phyloP scores from a whole-genome alignment of 64 coral and sea anemone genomes.

The Dendrophyllia cribrosa region DNA sequence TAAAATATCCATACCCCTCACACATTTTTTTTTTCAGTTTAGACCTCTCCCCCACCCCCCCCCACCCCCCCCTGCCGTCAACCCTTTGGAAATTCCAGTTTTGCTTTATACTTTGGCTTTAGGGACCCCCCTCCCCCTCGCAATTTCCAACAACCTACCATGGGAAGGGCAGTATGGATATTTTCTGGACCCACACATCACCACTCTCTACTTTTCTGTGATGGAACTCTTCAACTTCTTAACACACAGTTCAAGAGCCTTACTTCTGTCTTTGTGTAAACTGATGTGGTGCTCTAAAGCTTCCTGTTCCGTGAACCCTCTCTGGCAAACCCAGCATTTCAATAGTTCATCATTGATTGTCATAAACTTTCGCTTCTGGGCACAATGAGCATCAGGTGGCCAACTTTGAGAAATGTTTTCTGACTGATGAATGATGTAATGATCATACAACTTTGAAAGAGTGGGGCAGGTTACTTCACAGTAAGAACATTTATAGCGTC shows the following conservation, averaged over 20 bases:
- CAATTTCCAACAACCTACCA: too few species aligned
- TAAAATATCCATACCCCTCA: too few species aligned
- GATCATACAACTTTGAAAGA: slow-evolving; percentile 33
- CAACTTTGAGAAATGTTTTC: background rate
- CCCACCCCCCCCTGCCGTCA: too few species aligned
- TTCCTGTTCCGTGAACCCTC: background rate
- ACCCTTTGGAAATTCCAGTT: too few species aligned
- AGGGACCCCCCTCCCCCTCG: too few species aligned
- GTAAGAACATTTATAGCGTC: slow-evolving; percentile 18
- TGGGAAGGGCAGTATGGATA: too few species aligned
- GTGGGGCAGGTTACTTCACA: slow-evolving; percentile 31
- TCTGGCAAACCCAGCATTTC: slow-evolving; percentile 38
- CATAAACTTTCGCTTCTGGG: background rate
- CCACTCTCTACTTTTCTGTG: background rate
- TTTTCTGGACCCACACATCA: too few species aligned
- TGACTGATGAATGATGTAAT: slow-evolving; percentile 1
- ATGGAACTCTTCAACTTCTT: slow-evolving; percentile 39
- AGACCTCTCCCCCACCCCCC: too few species aligned
- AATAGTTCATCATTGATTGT: background rate
- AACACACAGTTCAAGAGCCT: slow-evolving; percentile 28
- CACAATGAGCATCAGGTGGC: background rate
- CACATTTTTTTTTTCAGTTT: too few species aligned
- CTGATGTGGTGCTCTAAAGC: slow-evolving; percentile 36
- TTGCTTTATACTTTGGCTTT: too few species aligned
- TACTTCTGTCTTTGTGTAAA: slow-evolving; percentile 42